Percentiles rank a stretch among this genome's conserved stretches.
phyloP scores from a whole-genome alignment of 2,888 invertebrate genomes.

The Lochmaea capreae region DNA sequence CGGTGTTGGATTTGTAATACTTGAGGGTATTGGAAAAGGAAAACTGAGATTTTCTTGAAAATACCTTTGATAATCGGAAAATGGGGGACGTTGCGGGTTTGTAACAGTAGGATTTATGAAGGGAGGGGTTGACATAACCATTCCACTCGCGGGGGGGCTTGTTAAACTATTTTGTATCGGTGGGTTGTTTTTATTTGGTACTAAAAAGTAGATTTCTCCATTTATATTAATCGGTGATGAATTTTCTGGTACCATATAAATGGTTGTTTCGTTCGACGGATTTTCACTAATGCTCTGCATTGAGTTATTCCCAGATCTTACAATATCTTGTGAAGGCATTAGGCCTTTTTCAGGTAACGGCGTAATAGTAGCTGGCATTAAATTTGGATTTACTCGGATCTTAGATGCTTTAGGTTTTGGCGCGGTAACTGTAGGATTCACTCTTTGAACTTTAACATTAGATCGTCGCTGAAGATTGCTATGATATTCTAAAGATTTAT shows the following conservation, averaged over 20 bases:
- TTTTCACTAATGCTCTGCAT: neutral
- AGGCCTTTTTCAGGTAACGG: neutral
- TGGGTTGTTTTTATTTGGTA: neutral
- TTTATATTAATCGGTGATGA: constrained; percentile 1
- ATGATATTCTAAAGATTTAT: constrained; percentile 13
- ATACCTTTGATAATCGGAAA: neutral
- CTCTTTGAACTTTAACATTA: constrained; percentile 4
- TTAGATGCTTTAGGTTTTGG: neutral
- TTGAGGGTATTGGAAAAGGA: neutral
- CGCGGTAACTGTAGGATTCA: neutral
- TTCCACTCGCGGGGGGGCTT: too few relatives aligned
- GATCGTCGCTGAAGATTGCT: neutral
- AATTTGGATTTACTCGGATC: neutral
- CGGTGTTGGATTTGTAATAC: neutral
- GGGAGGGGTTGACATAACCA: too few relatives aligned
- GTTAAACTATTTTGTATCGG: neutral
- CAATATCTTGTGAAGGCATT: neutral
- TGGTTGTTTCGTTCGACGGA: neutral
- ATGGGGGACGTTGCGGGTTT: too few relatives aligned
- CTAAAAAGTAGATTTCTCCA: constrained; percentile 6
- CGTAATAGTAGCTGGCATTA: neutral
- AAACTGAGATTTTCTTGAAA: neutral
- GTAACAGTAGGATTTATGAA: too few relatives aligned
- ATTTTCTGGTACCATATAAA: constrained; percentile 1
- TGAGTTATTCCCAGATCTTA: neutral